Evolutionary conservation across 1,140 invertebrate species (phyloP), one percentile per base, ranked within the genome.

Genomic region (Drosophila pachea): DNA sequence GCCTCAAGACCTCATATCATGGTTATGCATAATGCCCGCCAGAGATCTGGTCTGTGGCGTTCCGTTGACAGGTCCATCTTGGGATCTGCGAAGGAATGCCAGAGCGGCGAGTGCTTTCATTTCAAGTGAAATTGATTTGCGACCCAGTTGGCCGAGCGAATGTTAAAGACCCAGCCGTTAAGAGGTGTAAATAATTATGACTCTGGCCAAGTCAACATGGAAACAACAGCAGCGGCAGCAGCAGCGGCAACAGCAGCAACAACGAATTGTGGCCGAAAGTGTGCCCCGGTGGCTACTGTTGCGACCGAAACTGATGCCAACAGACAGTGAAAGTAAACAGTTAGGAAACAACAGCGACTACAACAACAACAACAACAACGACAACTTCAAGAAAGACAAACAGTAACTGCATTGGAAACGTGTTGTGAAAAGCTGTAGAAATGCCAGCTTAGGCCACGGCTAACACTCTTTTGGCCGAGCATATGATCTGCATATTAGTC

Each of bases 111-210:
- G 58, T 84, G 79, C 79, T 84, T 84, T 84, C 79, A 76, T 84
- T 84, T 76, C 61, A 86, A 84, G 81, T 84, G 79, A 84, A 84
- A 84, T 84, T 84, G 76, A 84, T 84, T 86, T 86, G 68, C 79
- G 79, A 84, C 79, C 79, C 73, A 84, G 79, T 76, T 84, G 69
- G 60, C 73, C 63, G 68, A 60, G 79, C 65, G 64, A 84, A 76
- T 84, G 62, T 86, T 69, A 69, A 72, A 82, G 54, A 74, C 73
- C 40, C 64, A 42, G 32, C 71, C 71, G 75, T 64, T 84, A 76
- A 84, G 78, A 76, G 68, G 73, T 84, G 79, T 76, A 84, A 84
- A 79, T 84, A 84, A 84, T 84, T 84, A 84, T 84, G 76, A 66
- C 62, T 59, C 73, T 79, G 73, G 68, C 61, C 76, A 62, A 68